Percentiles rank a stretch among this genome's conserved stretches.
These are phyloP conservation scores for Nyctalus aviator DNA, from an alignment of 2,797 vertebrate species.

Conservation along the genomic window DNA sequence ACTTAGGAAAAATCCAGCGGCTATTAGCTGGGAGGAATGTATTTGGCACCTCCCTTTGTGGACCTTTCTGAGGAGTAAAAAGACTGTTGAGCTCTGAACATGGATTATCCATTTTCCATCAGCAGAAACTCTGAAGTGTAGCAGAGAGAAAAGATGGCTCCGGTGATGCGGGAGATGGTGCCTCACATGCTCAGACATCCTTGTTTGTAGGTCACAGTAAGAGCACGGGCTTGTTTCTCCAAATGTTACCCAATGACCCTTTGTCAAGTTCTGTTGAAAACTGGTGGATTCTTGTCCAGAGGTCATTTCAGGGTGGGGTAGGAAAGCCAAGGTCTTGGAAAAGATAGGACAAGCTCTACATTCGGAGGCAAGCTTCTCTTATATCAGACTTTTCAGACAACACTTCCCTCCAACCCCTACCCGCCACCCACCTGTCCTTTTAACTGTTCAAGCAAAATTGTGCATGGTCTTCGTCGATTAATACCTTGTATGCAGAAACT, in stretches of 20 bases:
- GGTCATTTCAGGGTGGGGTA: constrained; percentile 82
- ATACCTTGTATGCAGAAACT: constrained; percentile 86
- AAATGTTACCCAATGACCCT: constrained; percentile 78
- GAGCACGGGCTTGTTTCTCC: constrained; percentile 66
- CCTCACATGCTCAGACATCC: constrained; percentile 49
- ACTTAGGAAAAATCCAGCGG: constrained; percentile 59
- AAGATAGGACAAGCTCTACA: constrained; percentile 78
- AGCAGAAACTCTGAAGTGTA: constrained; percentile 56
- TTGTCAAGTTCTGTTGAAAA: constrained; percentile 80
- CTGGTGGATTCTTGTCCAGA: constrained; percentile 78
- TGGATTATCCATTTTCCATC: constrained; percentile 79
- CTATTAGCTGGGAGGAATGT: constrained; percentile 75
- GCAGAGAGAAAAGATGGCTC: constrained; percentile 72
- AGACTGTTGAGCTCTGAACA: constrained; percentile 75
- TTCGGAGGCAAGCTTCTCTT: constrained; percentile 81
- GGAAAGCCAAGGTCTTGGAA: constrained; percentile 83
- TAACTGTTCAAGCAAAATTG: constrained; percentile 89
- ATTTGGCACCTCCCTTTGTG: constrained; percentile 71
- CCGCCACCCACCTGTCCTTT: constrained; percentile 70
- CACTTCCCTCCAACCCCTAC: constrained; percentile 61
- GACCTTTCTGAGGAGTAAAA: constrained; percentile 81
- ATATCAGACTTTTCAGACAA: constrained; percentile 82
- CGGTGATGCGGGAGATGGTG: constrained; percentile 56
- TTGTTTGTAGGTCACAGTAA: constrained; percentile 66
- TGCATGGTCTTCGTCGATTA: constrained; percentile 92